Base-by-base conservation (phyloP, 2,797 vertebrate genomes). In the Hipposideros larvatus region DNA sequence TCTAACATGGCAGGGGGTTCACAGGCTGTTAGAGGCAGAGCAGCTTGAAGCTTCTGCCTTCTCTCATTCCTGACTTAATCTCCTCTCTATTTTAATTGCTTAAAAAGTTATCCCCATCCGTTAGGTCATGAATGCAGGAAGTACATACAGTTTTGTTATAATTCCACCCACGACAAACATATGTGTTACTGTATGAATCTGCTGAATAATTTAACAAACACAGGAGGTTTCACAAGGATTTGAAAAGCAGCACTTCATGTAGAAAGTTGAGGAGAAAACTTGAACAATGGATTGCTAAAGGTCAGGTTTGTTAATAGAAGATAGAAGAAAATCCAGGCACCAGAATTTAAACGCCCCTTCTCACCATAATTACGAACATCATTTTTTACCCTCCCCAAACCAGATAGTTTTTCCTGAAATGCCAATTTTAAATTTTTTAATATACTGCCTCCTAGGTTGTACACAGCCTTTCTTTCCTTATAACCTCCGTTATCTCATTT, bases 131-230 rank as follows among this genome's bases (percentile, higher is more conserved):
- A 73, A 41, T 34, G 16, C 13, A 90, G 57, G 61, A 87, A 82
- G 63, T 48, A 93, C 41, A 87, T 61, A 73, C 11, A 37, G 26
- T 84, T 43, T 83, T 46, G 14, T 55, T 70, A 53, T 79, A 15
- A 61, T 61, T 79, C 63, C 37, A 79, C 59, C 79, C 43, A 43
- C 41, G 55, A 34, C 59, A 94, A 92, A 66, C 37, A 68, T n/a
- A 65, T 15, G 11, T 13, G 5, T 34, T 82, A 68, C 73, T 84
- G 7, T 61, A 18, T 74, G 43, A 91, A 84, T 57, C 37, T 46
- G 31, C 51, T 91, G 57, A 65, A 71, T 84, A 73, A 95, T 70
- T 82, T 16, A 74, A 51, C n/a, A 93, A 96, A 92, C 37, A 74
- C 31, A 74, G 70, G 90, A 78, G 11, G 14, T 46, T 70, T 8